A percentile compares a stretch with the other conserved stretches of the same genome.
Conservation (phyloP, 2,797 vertebrate species). For the Urosaurus nigricauda region DNA sequence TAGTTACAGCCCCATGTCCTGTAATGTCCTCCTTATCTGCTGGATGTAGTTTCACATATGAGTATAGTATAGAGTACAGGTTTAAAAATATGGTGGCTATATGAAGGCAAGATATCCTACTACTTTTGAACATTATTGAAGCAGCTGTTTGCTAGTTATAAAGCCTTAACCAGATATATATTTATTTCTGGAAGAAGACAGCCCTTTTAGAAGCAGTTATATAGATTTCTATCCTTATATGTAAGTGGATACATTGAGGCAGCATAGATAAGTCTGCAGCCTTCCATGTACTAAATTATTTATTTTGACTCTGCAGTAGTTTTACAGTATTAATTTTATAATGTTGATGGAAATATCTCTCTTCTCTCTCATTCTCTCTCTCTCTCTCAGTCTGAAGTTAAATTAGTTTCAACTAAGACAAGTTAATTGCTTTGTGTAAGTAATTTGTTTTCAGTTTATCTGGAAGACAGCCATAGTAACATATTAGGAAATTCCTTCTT, state of each 20-base stretch:
- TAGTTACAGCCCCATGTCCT: not conserved
- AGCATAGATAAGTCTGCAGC: conserved; percentile 41
- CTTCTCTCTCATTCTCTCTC: not conserved
- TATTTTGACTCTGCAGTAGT: conserved; percentile 55
- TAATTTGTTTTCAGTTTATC: conserved; percentile 73
- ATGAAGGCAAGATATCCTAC: conserved; percentile 51
- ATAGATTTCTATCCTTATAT: conserved; percentile 47
- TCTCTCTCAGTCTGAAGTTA: conserved; percentile 47
- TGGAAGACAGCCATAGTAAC: conserved; percentile 81
- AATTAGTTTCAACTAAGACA: conserved; percentile 59
- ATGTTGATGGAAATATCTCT: conserved; percentile 1
- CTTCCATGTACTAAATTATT: conserved; percentile 68
- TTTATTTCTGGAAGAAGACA: conserved; percentile 54
- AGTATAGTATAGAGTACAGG: conserved; percentile 45
- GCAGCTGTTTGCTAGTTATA: conserved; percentile 27
- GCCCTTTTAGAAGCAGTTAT: conserved; percentile 22
- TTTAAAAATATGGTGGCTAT: conserved; percentile 50
- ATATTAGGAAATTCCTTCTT: conserved; percentile 80
- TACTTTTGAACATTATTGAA: conserved; percentile 24
- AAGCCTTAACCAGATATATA: conserved; percentile 55
- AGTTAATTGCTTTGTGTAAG: conserved; percentile 61
- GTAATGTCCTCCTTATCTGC: conserved; percentile 21
- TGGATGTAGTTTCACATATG: conserved; percentile 8
- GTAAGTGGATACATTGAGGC: conserved; percentile 45
- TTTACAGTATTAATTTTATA: conserved; percentile 62